A percentile compares a stretch with the other conserved stretches of the same genome.
These are phyloP conservation scores for Patiria miniata DNA, from an alignment of 35 echinoderm and acorn worm genomes.

Conservation along the genomic window DNA sequence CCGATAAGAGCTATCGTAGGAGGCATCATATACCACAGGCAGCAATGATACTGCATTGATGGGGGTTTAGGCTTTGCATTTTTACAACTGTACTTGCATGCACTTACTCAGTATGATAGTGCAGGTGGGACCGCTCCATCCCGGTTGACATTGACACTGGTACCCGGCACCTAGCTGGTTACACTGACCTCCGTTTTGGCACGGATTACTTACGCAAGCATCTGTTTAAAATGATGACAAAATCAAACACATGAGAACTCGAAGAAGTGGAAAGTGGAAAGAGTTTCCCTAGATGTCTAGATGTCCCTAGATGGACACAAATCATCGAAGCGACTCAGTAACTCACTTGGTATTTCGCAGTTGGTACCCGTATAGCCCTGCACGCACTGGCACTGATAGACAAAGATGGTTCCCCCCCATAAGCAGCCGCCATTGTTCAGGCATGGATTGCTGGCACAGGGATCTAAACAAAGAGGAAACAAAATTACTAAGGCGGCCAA, in stretches of 20 bases:
- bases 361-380: constrained; percentile 4
- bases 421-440: constrained; percentile 41
- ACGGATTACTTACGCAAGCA: not conserved
- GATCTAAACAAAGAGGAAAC: not conserved
- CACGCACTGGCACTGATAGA: constrained; percentile 21
- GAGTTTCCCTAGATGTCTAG: too few relatives aligned
- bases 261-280: too few relatives aligned
- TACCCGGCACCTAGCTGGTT: not conserved
- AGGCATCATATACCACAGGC: too few relatives aligned
- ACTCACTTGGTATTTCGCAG: not conserved
- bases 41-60: too few relatives aligned
- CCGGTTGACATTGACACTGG: not conserved
- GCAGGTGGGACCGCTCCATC: not conserved
- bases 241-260: not conserved
- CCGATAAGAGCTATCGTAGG: too few relatives aligned
- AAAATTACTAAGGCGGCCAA: too few relatives aligned
- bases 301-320: too few relatives aligned
- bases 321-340: not conserved
- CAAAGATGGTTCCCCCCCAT: not conserved
- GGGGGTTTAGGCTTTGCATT: too few relatives aligned
- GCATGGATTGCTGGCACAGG: constrained; percentile 16
- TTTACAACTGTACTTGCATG: too few relatives aligned
- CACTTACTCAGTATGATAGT: not conserved
- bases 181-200: not conserved
- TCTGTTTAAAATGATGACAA: not conserved